Percentiles rank a stretch among this genome's conserved stretches.
These are phyloP conservation scores for Pyrocephalus nanus DNA, from an alignment of 2,797 vertebrate species.

Conservation along the genomic window DNA sequence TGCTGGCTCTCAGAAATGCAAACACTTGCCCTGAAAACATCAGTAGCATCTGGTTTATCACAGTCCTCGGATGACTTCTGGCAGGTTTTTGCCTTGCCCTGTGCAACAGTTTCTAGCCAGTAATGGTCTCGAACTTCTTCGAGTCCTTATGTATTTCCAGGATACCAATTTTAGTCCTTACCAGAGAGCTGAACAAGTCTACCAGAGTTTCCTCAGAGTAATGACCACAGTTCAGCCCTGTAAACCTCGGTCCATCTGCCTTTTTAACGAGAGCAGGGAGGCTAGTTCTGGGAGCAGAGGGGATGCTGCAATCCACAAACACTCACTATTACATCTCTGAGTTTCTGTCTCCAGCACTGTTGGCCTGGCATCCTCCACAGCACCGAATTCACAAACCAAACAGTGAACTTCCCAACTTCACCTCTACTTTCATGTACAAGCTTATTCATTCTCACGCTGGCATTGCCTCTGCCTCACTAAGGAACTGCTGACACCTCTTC, in stretches of 20 bases:
- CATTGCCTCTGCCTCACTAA: slow-evolving; percentile 24
- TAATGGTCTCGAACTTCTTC: background rate
- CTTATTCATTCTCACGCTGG: background rate
- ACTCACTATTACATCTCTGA: background rate
- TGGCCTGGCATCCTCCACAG: background rate
- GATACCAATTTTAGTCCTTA: background rate
- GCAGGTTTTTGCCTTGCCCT: background rate
- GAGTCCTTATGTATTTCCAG: background rate
- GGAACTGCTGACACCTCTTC: slow-evolving; percentile 28
- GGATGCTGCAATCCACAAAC: background rate
- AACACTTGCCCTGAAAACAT: background rate
- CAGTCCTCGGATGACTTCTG: background rate
- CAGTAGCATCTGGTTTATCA: background rate
- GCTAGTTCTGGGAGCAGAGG: background rate
- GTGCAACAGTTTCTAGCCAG: background rate
- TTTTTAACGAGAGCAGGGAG: background rate
- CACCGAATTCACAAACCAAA: background rate
- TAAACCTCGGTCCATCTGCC: background rate
- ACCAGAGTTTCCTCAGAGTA: background rate
- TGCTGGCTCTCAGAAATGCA: background rate
- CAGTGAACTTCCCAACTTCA: background rate
- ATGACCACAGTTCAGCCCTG: background rate
- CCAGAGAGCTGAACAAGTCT: background rate
- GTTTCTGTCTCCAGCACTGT: background rate
- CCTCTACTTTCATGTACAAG: background rate